These are phyloP conservation scores for Drosophila triauraria DNA, from an alignment of 1,140 invertebrate genomes.

Conservation along the genomic window DNA sequence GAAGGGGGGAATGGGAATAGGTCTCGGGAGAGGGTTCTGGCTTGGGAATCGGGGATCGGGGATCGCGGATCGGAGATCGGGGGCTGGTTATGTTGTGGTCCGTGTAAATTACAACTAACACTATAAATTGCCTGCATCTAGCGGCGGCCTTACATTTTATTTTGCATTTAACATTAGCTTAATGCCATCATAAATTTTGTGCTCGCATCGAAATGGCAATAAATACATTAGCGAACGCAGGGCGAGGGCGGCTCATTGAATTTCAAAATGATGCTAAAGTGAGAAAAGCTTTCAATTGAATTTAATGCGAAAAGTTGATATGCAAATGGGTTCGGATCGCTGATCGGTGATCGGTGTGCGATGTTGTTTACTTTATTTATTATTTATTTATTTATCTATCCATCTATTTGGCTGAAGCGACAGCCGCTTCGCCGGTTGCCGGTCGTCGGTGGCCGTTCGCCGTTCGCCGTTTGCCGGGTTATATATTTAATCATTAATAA, in stretches of 20 bases:
- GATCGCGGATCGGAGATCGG: neutral
- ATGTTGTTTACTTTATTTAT: constrained; percentile 79
- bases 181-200: constrained; percentile 79
- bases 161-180: constrained; percentile 71
- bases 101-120: constrained; percentile 78
- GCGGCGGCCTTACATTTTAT: constrained; percentile 8
- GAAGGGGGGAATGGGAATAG: neutral
- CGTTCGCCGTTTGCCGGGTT: constrained; percentile 3
- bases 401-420: constrained; percentile 54
- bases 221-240: constrained; percentile 63
- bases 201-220: constrained; percentile 57
- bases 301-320: constrained; percentile 82
- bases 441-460: neutral
- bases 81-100: constrained; percentile 46
- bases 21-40: neutral
- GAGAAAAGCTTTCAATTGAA: constrained; percentile 82
- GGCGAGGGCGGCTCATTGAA: constrained; percentile 72
- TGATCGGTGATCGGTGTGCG: constrained; percentile 13
- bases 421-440: constrained; percentile 14
- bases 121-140: constrained; percentile 66
- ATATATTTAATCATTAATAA: constrained; percentile 68
- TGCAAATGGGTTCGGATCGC: constrained; percentile 57
- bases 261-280: constrained; percentile 77
- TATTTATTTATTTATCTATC: constrained; percentile 75
- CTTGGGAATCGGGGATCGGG: no score